Conservation (phyloP, 2,888 invertebrate genomes). For the Petrolisthes manimaculis region DNA sequence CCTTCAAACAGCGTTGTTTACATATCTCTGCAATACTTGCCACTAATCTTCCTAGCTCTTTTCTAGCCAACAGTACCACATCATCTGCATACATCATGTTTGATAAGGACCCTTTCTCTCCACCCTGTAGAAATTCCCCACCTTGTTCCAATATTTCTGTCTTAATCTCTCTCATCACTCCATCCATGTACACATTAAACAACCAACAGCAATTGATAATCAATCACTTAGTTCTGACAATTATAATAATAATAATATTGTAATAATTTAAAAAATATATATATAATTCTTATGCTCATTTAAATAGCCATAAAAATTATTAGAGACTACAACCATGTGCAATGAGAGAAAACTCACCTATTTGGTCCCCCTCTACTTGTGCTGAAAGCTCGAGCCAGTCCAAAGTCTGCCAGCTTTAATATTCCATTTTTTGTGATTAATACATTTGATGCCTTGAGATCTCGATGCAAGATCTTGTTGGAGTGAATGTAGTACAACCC, state of each 20-base stretch:
- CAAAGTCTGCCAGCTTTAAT: slow-evolving; percentile 96
- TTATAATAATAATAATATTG: not conserved
- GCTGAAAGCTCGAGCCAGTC: slow-evolving; percentile 93
- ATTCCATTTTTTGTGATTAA: slow-evolving; percentile 94
- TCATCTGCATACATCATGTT: no score
- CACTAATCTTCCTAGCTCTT: no score
- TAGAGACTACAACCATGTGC: not conserved
- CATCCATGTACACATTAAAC: no score
- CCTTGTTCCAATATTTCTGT: no score
- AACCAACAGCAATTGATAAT: no score
- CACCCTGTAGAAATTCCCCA: no score
- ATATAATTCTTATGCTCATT: not conserved
- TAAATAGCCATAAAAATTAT: not conserved
- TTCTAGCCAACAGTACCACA: no score
- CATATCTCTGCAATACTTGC: no score
- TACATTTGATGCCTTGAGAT: slow-evolving; percentile 99
- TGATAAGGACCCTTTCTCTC: no score
- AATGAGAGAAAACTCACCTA: slow-evolving; percentile 38
- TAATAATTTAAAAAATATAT: not conserved
- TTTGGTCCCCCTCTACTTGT: slow-evolving; percentile 70
- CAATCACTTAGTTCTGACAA: no score
- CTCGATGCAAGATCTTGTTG: slow-evolving; percentile 93
- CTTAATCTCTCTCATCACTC: no score
- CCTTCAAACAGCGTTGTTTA: no score
- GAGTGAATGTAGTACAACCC: slow-evolving; percentile 96